phyloP scores from a whole-genome alignment of 2,113 vertebrate species.

The Dicrurus megarhynchus region DNA sequence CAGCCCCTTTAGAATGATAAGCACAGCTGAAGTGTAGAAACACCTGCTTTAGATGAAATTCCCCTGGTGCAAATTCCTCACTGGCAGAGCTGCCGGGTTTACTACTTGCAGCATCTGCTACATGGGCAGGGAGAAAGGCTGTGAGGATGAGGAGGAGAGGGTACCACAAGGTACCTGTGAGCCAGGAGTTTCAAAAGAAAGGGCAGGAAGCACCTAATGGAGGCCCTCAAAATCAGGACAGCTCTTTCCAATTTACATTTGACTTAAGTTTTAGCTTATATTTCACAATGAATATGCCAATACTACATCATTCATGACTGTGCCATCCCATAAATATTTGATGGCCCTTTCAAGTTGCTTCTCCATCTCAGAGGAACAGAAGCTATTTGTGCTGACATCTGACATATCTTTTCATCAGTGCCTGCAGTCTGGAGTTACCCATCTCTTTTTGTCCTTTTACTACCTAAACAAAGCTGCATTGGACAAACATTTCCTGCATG shows the following conservation, averaged over 20 bases:
- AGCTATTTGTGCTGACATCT: background rate
- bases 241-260: background rate
- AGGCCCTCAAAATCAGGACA: background rate
- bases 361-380: background rate
- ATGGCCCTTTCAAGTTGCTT: constrained; percentile 4
- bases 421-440: background rate
- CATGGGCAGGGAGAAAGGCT: background rate
- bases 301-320: background rate
- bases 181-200: background rate
- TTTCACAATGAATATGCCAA: background rate
- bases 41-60: background rate
- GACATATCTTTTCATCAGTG: background rate
- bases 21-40: background rate
- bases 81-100: background rate
- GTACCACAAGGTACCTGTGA: background rate
- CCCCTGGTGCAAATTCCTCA: background rate
- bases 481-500: background rate
- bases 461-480: background rate
- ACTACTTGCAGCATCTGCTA: background rate
- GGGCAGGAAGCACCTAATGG: background rate
- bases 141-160: background rate
- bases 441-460: background rate
- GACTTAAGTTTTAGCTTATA: background rate
- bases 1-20: background rate
- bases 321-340: constrained; percentile 29